These are phyloP conservation scores for Bursaphelenchus mucronatus DNA, from an alignment of 1,140 invertebrate species.

Conservation along the genomic window DNA sequence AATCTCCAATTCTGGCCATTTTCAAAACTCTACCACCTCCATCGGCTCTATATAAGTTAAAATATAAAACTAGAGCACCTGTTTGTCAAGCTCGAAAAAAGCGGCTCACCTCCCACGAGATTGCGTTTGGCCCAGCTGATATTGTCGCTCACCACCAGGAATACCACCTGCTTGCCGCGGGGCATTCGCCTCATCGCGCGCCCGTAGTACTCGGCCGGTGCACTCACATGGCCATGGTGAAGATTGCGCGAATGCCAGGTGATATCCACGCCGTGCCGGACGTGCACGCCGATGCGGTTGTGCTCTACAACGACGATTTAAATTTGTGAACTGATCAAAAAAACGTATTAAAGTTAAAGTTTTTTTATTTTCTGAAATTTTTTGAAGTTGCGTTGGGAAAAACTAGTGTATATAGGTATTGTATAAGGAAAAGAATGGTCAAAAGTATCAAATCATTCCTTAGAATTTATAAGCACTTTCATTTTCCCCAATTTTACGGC, in stretches of 20 bases:
- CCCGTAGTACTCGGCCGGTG: conserved; percentile 34
- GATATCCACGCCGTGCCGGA: conserved; percentile 39
- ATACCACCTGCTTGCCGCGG: conserved; percentile 25
- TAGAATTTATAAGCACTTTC: conserved; percentile 4
- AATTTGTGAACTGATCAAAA: conserved; percentile 19
- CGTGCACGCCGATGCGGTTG: conserved; percentile 35
- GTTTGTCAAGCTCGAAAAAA: not conserved
- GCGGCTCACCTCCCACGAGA: conserved; percentile 15
- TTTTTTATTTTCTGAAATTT: conserved; percentile 1
- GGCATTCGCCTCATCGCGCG: conserved; percentile 30
- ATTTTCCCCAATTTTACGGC: conserved; percentile 4
- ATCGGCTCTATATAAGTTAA: not conserved
- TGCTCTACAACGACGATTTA: conserved; percentile 9
- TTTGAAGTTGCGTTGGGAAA: not conserved
- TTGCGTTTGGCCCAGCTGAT: conserved; percentile 26
- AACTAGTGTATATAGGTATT: not conserved
- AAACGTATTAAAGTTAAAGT: not conserved
- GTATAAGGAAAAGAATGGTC: conserved; percentile 5
- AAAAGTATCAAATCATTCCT: not conserved
- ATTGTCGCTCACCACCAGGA: conserved; percentile 37
- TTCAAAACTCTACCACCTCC: not conserved
- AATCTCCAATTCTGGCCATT: conserved; percentile 2
- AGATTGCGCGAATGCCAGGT: conserved; percentile 34
- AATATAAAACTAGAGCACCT: not conserved
- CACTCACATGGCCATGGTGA: conserved; percentile 32